Percentiles rank a stretch among this genome's conserved stretches.
These are phyloP conservation scores for Anabas testudineus DNA, from an alignment of 2,797 vertebrate genomes.

Conservation along the genomic window DNA sequence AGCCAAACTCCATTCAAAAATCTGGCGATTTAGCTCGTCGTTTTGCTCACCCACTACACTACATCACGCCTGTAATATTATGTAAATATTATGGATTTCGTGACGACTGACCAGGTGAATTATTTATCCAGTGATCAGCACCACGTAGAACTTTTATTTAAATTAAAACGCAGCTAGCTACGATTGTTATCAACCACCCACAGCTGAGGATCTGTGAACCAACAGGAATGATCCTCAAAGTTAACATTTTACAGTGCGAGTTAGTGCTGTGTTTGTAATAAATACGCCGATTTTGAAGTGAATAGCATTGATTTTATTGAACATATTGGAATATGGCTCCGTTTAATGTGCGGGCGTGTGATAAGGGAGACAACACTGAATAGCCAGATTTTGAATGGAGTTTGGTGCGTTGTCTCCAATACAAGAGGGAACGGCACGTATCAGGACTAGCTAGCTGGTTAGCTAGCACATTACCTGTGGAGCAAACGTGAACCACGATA, in stretches of 20 bases:
- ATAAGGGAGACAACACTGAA: background rate
- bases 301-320: rapidly evolving
- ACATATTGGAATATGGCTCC: rapidly evolving
- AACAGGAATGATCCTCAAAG: conserved; percentile 21
- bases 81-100: rapidly evolving
- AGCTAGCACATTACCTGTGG: conserved; percentile 64
- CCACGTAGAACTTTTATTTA: rapidly evolving
- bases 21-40: conserved; percentile 31
- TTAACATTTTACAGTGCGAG: conserved; percentile 6
- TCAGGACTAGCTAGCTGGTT: conserved; percentile 54
- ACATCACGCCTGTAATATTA: background rate
- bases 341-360: background rate
- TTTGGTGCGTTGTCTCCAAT: conserved; percentile 36
- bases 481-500: conserved; percentile 20
- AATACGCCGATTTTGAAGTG: background rate
- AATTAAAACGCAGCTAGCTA: conserved; percentile 31
- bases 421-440: conserved; percentile 37
- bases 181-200: conserved; percentile 51
- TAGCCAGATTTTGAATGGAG: conserved; percentile 49
- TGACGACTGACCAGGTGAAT: rapidly evolving
- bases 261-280: background rate
- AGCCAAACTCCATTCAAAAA: conserved; percentile 66
- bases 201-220: conserved; percentile 24
- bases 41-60: conserved; percentile 1
- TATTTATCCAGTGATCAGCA: background rate